These are phyloP conservation scores for Esperia sulphurella DNA, from an alignment of 2,888 invertebrate genomes.

Conservation along the genomic window DNA sequence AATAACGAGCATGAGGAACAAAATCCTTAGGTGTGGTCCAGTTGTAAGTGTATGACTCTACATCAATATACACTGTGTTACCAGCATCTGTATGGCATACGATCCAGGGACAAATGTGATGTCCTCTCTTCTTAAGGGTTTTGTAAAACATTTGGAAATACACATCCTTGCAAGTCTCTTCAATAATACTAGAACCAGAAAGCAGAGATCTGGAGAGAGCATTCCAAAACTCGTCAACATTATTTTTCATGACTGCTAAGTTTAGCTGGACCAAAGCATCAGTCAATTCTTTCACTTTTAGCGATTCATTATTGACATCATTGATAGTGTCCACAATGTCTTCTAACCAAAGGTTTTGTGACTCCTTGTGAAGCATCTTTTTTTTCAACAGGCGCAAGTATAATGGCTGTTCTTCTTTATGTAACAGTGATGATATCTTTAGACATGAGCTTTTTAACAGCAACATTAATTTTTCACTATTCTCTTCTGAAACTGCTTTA, in stretches of 20 bases:
- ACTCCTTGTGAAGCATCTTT: slow-evolving; percentile 70
- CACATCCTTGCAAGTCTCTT: slow-evolving; percentile 56
- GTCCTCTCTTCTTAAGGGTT: slow-evolving; percentile 61
- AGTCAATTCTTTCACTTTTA: slow-evolving; percentile 66
- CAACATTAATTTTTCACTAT: slow-evolving; percentile 64
- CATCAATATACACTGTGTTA: slow-evolving; percentile 73
- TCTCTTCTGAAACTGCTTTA: slow-evolving; percentile 76
- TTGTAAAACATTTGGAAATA: slow-evolving; percentile 73
- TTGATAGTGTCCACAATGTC: slow-evolving; percentile 72
- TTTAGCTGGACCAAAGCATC: slow-evolving; percentile 66
- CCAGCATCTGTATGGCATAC: slow-evolving; percentile 72
- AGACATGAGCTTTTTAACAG: slow-evolving; percentile 69
- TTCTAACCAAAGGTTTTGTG: slow-evolving; percentile 80
- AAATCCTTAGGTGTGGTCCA: slow-evolving; percentile 77
- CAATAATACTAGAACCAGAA: slow-evolving; percentile 37
- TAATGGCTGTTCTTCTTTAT: slow-evolving; percentile 70
- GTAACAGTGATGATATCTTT: slow-evolving; percentile 56
- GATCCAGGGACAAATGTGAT: slow-evolving; percentile 71
- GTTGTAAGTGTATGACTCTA: slow-evolving; percentile 69
- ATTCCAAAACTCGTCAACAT: slow-evolving; percentile 56
- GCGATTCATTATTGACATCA: slow-evolving; percentile 69
- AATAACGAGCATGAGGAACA: slow-evolving; percentile 66
- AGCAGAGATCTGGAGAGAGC: slow-evolving; percentile 48
- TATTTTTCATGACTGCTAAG: slow-evolving; percentile 59
- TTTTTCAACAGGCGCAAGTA: slow-evolving; percentile 76